Evolutionary conservation across 2,113 vertebrate genomes (phyloP).

Genomic region (Peucedramus taeniatus): DNA sequence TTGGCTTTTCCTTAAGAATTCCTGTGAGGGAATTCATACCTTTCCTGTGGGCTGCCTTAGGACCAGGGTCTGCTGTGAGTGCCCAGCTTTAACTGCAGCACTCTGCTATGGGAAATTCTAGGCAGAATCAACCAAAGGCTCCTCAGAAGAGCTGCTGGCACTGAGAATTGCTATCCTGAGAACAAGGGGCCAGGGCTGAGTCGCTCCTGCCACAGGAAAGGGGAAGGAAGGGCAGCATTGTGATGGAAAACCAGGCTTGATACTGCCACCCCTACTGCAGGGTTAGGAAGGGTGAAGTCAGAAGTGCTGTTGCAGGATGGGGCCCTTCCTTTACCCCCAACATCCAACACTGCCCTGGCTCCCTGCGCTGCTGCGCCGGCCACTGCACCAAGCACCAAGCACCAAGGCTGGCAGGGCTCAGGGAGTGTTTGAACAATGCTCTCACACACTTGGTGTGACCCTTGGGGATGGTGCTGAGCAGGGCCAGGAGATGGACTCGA

Average conservation of each 20-base stretch:
- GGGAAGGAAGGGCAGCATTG: constrained; percentile 49
- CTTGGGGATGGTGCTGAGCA: not conserved
- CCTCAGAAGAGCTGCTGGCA: not conserved
- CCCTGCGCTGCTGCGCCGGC: rapidly evolving
- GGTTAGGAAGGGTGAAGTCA: constrained; percentile 30
- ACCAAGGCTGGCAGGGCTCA: not conserved
- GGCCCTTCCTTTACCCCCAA: not conserved
- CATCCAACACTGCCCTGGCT: not conserved
- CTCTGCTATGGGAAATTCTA: not conserved
- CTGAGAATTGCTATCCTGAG: not conserved
- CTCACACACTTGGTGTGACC: not conserved
- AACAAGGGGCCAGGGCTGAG: not conserved
- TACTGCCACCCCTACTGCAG: not conserved
- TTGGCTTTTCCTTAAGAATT: not conserved
- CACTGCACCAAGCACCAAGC: not conserved
- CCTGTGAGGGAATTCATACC: not conserved
- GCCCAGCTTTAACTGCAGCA: not conserved
- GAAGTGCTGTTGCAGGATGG: not conserved
- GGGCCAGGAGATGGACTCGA: not conserved
- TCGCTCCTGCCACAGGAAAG: constrained; percentile 18
- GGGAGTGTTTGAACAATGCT: not conserved
- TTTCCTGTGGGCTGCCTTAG: not conserved
- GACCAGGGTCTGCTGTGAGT: not conserved
- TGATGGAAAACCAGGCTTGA: not conserved
- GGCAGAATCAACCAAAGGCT: not conserved